phyloP scores from a whole-genome alignment of 2,888 invertebrate genomes.

The Harpalus rufipes region DNA sequence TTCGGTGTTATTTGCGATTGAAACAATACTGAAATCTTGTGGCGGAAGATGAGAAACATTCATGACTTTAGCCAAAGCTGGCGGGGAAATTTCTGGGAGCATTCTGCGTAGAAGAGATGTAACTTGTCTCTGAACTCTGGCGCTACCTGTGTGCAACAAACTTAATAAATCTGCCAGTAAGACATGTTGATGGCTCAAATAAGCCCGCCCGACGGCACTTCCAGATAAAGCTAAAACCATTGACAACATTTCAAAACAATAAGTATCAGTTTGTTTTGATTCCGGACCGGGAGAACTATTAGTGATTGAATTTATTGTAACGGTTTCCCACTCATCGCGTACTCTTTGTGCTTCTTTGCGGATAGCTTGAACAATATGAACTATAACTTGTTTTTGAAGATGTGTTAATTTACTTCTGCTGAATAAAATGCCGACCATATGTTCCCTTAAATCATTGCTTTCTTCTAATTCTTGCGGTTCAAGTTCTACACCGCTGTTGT shows the following conservation, averaged over 20 bases:
- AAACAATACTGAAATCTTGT: constrained; percentile 87
- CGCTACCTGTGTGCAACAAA: constrained; percentile 95
- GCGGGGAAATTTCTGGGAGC: constrained; percentile 93
- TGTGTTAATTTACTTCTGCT: constrained; percentile 95
- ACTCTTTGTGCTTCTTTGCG: constrained; percentile 92
- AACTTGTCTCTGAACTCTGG: constrained; percentile 95
- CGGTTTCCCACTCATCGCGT: constrained; percentile 94
- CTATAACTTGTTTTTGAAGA: constrained; percentile 94
- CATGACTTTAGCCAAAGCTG: constrained; percentile 87
- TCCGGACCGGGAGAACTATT: constrained; percentile 73
- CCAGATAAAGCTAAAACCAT: constrained; percentile 96
- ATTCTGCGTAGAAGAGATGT: constrained; percentile 92
- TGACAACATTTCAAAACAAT: constrained; percentile 98
- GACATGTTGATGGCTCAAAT: constrained; percentile 93
- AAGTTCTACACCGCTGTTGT: constrained; percentile 72
- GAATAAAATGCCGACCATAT: constrained; percentile 97
- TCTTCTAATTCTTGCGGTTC: constrained; percentile 77
- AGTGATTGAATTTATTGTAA: constrained; percentile 78
- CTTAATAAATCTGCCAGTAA: constrained; percentile 91
- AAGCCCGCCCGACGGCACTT: constrained; percentile 92
- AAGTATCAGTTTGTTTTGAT: constrained; percentile 87
- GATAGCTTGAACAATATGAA: constrained; percentile 94
- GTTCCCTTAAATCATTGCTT: constrained; percentile 86
- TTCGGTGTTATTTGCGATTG: constrained; percentile 78
- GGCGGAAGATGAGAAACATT: constrained; percentile 86